Evolutionary conservation across 2,888 invertebrate species (phyloP), one percentile per base, ranked within the genome.

Genomic region (Trichopoda pennipes): DNA sequence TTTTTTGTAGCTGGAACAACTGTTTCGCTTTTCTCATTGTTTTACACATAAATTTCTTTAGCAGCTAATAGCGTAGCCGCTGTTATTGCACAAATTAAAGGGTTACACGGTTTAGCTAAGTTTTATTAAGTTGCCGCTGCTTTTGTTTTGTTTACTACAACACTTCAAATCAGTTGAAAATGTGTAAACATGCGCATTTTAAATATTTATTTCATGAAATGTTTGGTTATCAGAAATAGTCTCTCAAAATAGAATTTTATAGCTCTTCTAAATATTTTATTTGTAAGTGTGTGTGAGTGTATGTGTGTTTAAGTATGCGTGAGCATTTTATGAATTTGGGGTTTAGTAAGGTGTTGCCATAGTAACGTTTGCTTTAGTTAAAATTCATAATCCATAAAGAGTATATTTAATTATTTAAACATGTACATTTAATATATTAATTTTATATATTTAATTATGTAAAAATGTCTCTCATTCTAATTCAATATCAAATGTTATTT

Each of bases 181-280:
- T 75, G 35, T 58, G 35, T 75, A 75, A 75, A 80, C 75, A 70
- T 75, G 80, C 70, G 75, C 75, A 75, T 64, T 80, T 64, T n/a
- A n/a, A n/a, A 14, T 16, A 60, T 60, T 79, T 74, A 63, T 42
- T 64, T 56, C 10, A 64, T 70, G 64, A 28, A 58, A 55, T 64
- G 21, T 63, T 74, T 66, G 53, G 42, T 56, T 32, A 28, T n/a
- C 4, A 55, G 21, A 44, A 32, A 28, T 28, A 28, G 17, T 8
- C 14, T 55, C 38, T 53, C n/a, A 14, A 17, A 42, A 55, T 17
- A 28, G 16, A 42, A 53, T 49, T 42, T 63, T 73, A 53, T 73
- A 8, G 32, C 19, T 17, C 17, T 44, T 28, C 63, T 16, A 21
- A 21, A 35, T 14, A n/a, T 12, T 58, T 58, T 19, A 9, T 56